Conservation (phyloP, 2,888 invertebrate genomes). For the Polyommatus iphigenia region DNA sequence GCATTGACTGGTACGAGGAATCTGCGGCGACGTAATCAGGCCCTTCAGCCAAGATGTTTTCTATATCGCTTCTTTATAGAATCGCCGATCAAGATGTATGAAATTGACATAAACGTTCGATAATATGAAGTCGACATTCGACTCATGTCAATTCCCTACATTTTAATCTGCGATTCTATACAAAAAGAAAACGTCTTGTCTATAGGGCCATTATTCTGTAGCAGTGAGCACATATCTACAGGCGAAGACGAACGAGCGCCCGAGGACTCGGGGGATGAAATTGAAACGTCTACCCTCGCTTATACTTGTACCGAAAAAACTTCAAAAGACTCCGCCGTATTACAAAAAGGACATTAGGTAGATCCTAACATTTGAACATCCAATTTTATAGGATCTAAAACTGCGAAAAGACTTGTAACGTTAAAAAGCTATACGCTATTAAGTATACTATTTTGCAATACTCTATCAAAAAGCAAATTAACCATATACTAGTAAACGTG, state of each 20-base stretch:
- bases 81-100: too few relatives aligned
- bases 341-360: background rate
- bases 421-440: background rate
- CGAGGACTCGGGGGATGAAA: constrained; percentile 8
- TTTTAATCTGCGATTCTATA: too few relatives aligned
- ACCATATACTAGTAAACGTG: too few relatives aligned
- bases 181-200: too few relatives aligned
- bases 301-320: constrained; percentile 1
- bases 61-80: too few relatives aligned
- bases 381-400: background rate
- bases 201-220: background rate
- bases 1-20: background rate
- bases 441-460: background rate
- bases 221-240: constrained; percentile 7
- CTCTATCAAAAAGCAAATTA: background rate
- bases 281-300: constrained; percentile 12
- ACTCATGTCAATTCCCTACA: too few relatives aligned
- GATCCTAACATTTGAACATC: background rate
- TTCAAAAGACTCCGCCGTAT: background rate
- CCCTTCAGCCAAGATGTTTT: too few relatives aligned
- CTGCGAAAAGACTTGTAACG: background rate
- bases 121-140: too few relatives aligned
- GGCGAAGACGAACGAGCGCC: constrained; percentile 7
- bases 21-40: constrained; percentile 8
- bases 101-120: too few relatives aligned